Conservation (phyloP, 1,140 invertebrate genomes). For the Drosophila pandora region DNA sequence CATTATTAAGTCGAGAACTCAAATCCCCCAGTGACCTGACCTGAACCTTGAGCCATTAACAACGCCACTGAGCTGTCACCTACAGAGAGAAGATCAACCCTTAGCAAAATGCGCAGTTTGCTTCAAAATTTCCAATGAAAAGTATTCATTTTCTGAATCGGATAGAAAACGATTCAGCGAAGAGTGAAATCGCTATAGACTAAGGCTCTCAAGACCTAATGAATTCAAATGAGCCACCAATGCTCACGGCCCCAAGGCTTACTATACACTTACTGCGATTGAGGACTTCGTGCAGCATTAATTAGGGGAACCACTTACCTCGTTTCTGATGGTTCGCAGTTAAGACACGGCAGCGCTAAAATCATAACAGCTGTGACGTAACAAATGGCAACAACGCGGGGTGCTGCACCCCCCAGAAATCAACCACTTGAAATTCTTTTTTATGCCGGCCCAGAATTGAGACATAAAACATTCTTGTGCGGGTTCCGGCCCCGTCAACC, state of each 20-base stretch:
- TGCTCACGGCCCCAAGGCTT: slow-evolving; percentile 32
- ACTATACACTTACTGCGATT: slow-evolving; percentile 23
- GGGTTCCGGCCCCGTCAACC: slow-evolving; percentile 36
- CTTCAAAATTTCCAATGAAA: slow-evolving; percentile 35
- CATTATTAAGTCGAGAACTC: slow-evolving; percentile 48
- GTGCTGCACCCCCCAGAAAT: slow-evolving; percentile 23
- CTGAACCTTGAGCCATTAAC: slow-evolving; percentile 49
- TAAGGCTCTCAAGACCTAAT: slow-evolving; percentile 45
- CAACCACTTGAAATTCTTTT: slow-evolving; percentile 75
- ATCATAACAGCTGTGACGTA: slow-evolving; percentile 77
- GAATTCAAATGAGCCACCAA: slow-evolving; percentile 69
- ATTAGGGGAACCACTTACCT: slow-evolving; percentile 73
- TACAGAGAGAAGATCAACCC: slow-evolving; percentile 51
- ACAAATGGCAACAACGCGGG: slow-evolving; percentile 66
- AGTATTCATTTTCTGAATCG: slow-evolving; percentile 19
- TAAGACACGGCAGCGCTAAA: slow-evolving; percentile 50
- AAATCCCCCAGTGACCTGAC: slow-evolving; percentile 56
- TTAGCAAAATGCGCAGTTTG: slow-evolving; percentile 54
- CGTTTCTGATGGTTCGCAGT: slow-evolving; percentile 45
- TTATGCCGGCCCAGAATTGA: slow-evolving; percentile 64
- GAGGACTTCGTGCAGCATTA: slow-evolving; percentile 57
- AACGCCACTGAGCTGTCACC: slow-evolving; percentile 63
- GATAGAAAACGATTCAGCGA: slow-evolving; percentile 46
- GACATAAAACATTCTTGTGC: slow-evolving; percentile 65
- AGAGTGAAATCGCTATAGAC: slow-evolving; percentile 39